A percentile compares a stretch with the other conserved stretches of the same genome.
Evolutionary conservation across 2,113 vertebrate genomes (phyloP).

Genomic region (Thalassoma bifasciatum): DNA sequence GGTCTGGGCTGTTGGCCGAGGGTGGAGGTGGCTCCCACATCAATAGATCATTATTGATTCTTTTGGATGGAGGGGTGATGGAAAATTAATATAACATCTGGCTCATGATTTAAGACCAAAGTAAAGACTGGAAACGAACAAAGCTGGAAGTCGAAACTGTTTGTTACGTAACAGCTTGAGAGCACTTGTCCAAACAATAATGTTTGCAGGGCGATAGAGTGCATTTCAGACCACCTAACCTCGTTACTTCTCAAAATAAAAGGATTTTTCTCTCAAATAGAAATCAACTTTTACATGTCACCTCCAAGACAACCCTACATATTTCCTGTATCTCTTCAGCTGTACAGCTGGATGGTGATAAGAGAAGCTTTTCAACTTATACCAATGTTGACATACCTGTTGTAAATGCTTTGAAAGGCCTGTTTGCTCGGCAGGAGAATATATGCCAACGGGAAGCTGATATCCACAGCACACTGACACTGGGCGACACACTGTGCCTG

Average conservation of each 20-base stretch:
- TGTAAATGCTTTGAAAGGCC: conserved; percentile 91
- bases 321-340: not conserved
- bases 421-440: conserved; percentile 92
- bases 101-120: conserved; percentile 12
- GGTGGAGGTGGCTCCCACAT: conserved; percentile 88
- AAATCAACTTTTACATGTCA: no score
- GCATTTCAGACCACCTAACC: not conserved
- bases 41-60: conserved; percentile 93
- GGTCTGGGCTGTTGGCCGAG: conserved; percentile 51
- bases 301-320: no score
- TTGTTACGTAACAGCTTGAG: not conserved
- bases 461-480: conserved; percentile 88
- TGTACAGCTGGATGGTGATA: not conserved
- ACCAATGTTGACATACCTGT: conserved; percentile 81
- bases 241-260: not conserved
- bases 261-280: no score
- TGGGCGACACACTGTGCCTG: conserved; percentile 87
- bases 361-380: no score
- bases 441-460: conserved; percentile 85
- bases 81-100: conserved; percentile 16
- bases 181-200: not conserved
- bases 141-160: not conserved
- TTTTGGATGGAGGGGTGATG: conserved; percentile 49
- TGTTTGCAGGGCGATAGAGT: not conserved
- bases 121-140: conserved; percentile 1